phyloP scores from a whole-genome alignment of 2,113 vertebrate species.

The Neodon shergylaensis region DNA sequence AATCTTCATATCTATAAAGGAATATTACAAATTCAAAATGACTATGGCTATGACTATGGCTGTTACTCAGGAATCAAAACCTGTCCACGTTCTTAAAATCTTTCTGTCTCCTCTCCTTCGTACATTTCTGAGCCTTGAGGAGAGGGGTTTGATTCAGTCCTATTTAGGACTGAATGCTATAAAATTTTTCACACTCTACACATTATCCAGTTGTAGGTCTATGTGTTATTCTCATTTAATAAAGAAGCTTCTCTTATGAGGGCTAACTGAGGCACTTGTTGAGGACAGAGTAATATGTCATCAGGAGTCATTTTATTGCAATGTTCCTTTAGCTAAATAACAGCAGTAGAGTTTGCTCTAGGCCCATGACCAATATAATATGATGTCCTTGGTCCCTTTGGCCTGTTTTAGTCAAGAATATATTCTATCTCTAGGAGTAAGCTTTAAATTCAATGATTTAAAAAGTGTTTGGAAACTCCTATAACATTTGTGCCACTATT shows the following conservation, averaged over 20 bases:
- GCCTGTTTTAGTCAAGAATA: neutral
- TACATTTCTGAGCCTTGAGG: neutral
- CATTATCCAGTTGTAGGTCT: neutral
- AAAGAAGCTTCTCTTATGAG: neutral
- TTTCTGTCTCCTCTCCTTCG: neutral
- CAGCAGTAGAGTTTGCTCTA: neutral
- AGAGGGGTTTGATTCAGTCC: neutral
- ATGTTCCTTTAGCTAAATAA: neutral
- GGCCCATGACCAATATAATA: neutral
- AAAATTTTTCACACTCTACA: neutral
- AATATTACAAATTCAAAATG: neutral
- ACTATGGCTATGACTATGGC: neutral
- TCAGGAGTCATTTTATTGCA: neutral
- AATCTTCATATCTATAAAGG: neutral
- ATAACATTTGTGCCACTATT: neutral
- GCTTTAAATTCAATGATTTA: neutral
- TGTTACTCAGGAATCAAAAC: neutral
- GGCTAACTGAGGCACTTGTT: neutral
- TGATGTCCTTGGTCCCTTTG: neutral
- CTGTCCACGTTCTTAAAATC: neutral
- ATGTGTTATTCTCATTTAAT: neutral
- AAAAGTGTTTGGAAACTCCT: neutral
- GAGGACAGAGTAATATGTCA: neutral
- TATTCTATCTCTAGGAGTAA: neutral
- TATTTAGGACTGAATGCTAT: neutral